Evolutionary conservation across 2,888 invertebrate species (phyloP), one percentile per base, ranked within the genome.

Genomic region (Odontocerum albicorne): DNA sequence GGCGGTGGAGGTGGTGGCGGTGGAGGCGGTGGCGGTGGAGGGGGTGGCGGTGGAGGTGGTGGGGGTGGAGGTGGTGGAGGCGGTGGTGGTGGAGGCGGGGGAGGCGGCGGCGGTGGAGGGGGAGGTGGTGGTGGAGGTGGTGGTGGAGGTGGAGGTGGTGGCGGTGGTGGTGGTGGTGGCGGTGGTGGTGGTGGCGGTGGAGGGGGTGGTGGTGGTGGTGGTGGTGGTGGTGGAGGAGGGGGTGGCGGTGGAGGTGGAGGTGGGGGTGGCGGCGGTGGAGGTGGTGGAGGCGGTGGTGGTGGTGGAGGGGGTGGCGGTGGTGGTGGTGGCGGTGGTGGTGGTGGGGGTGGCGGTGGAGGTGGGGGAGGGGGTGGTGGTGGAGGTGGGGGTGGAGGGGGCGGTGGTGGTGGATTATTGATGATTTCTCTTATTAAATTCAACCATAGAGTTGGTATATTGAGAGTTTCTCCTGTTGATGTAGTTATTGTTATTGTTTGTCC

Each of bases 31-130:
- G 40, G 43, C 10, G 16, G 12, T 16, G 49, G 36, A 4, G 21
- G 38, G 3, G 13, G 3, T 4, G 13, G 15, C 3, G 13, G 38
- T 13, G 38, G 13, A 3, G 4, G 6, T 13, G 38, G 15, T 13
- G 38, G 38, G 15, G 38, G 38, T 4, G 4, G 8, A 15, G 38
- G 4, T 4, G 15, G 13, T 38, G 12, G 40, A 8, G 6, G 4
- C 2, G 21, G 62, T 31, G 50, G 64, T 36, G 12, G 47, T 22
- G 52, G 61, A 8, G 45, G 63, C 51, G 50, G 63, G 22, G 47
- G 63, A 20, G 59, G 62, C 19, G 65, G 64, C 6, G 45, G 63
- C 21, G 63, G 65, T 20, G 63, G 62, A 43, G 72, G 72, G 64
- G 22, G 66, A 63, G 33, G 65, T 64, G 44, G 65, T 62, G 49